A percentile compares a stretch with the other conserved stretches of the same genome.
These are phyloP conservation scores for Erpornis zantholeuca DNA, from an alignment of 2,113 vertebrate genomes.

Conservation along the genomic window DNA sequence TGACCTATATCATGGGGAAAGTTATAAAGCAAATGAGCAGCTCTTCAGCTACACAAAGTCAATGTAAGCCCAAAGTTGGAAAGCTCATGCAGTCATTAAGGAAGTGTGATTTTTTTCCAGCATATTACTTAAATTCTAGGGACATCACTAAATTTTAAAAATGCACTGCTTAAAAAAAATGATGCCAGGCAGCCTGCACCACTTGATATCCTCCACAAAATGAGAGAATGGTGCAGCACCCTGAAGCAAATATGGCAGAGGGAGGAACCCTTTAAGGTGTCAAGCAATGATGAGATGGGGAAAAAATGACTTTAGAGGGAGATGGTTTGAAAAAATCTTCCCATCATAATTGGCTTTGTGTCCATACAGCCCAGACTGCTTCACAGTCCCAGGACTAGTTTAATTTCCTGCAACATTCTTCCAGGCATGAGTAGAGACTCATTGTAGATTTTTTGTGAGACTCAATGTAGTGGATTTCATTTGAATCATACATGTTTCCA, in stretches of 20 bases:
- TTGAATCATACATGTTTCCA: background rate
- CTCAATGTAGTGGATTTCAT: background rate
- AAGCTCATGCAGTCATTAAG: background rate
- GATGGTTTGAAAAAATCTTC: background rate
- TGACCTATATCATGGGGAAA: background rate
- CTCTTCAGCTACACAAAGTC: background rate
- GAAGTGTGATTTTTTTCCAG: rapidly evolving
- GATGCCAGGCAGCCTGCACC: background rate
- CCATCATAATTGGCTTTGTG: background rate
- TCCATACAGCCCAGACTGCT: background rate
- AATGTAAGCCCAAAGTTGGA: background rate
- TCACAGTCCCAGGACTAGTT: background rate
- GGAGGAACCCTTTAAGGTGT: background rate
- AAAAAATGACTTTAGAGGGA: background rate
- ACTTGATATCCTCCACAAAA: background rate
- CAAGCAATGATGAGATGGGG: background rate
- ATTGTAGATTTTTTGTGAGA: no score
- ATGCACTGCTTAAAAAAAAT: background rate
- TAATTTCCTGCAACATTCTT: background rate
- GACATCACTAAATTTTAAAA: background rate
- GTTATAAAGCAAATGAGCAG: background rate
- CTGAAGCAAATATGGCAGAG: background rate
- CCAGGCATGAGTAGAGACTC: background rate
- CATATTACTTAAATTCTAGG: background rate
- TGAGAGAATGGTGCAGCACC: background rate